Base-by-base conservation (phyloP, 2,113 vertebrate genomes). In the Tachysurus fulvidraco region DNA sequence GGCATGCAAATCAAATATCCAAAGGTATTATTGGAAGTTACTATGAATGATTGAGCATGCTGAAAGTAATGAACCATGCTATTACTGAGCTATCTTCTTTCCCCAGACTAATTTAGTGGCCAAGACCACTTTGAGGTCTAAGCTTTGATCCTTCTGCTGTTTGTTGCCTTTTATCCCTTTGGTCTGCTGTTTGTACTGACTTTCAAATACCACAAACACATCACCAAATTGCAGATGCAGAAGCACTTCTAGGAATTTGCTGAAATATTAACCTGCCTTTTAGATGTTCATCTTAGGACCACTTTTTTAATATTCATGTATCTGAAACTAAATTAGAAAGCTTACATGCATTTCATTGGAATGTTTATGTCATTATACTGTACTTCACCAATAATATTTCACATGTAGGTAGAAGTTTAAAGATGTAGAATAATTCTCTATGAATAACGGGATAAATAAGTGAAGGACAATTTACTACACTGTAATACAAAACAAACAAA, bases 31-130 rank as follows among this genome's bases (percentile, higher is more conserved):
- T 83, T 85, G 81, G 12, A 8, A 46, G 50, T 83, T 78, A 74
- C 60, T 78, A 86, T 50, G 19, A 52, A 83, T 88, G 84, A 83
- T 80, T 86, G 36, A 83, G 71, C 84, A 83, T 55, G n/a, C 78
- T 46, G 41, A 82, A 77, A 52, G 80, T 83, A 86, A 88, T 86
- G 84, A 86, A 83, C 57, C 50, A 76, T 84, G 81, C 76, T 86
- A 78, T 83, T 88, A 83, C 81, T 71, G 84, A 83, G 62, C 80
- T 88, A 86, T 88, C 84, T 83, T 60, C 81, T 79, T 83, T 54
- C 25, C 62, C 62, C 88, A 88, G 88, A 86, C 85, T 88, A 83
- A 88, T 88, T 86, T 83, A 86, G 69, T 71, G 25, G 64, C 83
- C 46, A 65, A 64, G 69, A 50, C 78, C 57, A 86, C 88, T 88